Percentiles rank a stretch among this genome's conserved stretches.
Conservation (phyloP, 2,113 vertebrate species). For the Bettongia penicillata region DNA sequence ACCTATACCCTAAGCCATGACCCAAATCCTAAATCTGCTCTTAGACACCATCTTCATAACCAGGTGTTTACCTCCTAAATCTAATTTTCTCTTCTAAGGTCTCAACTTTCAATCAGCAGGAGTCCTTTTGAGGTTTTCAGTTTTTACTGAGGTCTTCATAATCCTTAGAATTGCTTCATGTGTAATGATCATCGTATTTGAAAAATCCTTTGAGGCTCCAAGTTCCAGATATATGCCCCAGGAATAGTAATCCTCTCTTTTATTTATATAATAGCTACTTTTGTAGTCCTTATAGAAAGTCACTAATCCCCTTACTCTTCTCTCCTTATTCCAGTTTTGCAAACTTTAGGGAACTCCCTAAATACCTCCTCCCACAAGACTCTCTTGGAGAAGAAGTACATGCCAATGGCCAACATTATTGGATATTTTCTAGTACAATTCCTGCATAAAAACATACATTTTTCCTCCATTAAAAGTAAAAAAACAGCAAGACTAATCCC, state of each 20-base stretch:
- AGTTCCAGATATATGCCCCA: neutral
- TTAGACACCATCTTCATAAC: neutral
- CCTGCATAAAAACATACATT: neutral
- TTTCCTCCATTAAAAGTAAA: neutral
- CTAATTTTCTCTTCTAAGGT: neutral
- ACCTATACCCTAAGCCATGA: neutral
- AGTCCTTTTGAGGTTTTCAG: neutral
- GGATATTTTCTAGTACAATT: neutral
- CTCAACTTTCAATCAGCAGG: neutral
- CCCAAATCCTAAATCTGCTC: neutral
- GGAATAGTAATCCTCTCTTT: neutral
- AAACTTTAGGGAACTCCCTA: neutral
- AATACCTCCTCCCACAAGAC: neutral
- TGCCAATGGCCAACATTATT: neutral
- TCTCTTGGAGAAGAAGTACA: neutral
- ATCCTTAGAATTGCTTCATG: neutral
- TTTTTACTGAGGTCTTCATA: neutral
- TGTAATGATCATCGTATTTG: neutral
- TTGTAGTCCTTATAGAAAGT: neutral
- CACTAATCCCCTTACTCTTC: neutral
- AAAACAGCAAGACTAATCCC: neutral
- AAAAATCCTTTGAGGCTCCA: neutral
- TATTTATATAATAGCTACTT: neutral
- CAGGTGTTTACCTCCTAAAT: neutral
- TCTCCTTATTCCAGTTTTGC: neutral